Conservation (phyloP, 35 echinoderm and acorn worm species). For the Chiridota heheva region DNA sequence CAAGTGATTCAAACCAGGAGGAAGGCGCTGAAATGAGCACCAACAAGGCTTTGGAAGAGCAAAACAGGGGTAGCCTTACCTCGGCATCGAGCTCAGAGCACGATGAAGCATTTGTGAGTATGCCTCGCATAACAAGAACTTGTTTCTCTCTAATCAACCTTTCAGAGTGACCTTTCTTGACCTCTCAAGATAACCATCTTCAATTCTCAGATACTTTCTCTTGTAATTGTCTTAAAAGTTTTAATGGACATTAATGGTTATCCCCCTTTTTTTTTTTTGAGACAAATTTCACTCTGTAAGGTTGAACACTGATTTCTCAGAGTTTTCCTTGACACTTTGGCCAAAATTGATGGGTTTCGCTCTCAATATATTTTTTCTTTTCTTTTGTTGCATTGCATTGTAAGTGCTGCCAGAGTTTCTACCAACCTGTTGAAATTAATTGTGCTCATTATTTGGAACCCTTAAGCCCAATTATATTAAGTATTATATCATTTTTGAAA, state of each 20-base stretch:
- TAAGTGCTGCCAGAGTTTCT: too few relatives aligned
- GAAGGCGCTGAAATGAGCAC: constrained; percentile 2
- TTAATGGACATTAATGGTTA: neutral
- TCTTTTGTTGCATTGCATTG: too few relatives aligned
- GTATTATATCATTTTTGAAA: too few relatives aligned
- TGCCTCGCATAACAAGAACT: neutral
- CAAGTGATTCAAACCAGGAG: constrained; percentile 5
- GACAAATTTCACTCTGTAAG: neutral
- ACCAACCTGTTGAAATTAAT: too few relatives aligned
- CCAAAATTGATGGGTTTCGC: too few relatives aligned
- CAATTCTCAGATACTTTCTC: neutral
- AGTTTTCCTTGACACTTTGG: too few relatives aligned
- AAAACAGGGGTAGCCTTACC: constrained; percentile 71
- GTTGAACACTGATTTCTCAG: neutral
- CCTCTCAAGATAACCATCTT: neutral
- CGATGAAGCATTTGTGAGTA: constrained; percentile 94
- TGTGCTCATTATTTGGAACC: too few relatives aligned
- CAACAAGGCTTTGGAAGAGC: neutral
- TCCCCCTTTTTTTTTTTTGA: neutral
- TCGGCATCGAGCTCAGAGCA: constrained; percentile 85
- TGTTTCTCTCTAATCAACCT: neutral
- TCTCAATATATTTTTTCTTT: too few relatives aligned
- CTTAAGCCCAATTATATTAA: too few relatives aligned
- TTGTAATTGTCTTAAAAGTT: neutral
- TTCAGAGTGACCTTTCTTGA: neutral